phyloP scores from a whole-genome alignment of 2,113 vertebrate species.

The Ploceus nigricollis region DNA sequence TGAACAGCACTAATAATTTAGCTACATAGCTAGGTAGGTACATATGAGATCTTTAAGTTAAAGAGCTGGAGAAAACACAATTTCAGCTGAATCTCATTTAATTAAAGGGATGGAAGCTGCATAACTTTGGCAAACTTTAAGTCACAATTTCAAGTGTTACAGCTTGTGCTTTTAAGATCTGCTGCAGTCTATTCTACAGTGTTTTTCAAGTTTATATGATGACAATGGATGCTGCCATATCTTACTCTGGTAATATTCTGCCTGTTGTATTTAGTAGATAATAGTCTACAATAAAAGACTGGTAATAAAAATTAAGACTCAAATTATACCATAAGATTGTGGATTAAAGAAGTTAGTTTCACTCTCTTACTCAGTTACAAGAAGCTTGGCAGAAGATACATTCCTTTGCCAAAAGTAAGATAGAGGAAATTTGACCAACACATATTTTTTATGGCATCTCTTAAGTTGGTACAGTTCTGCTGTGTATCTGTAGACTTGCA shows the following conservation, averaged over 20 bases:
- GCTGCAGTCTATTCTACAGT: neutral
- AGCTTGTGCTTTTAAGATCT: neutral
- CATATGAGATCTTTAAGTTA: neutral
- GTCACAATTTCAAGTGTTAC: neutral
- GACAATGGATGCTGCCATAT: rapidly evolving
- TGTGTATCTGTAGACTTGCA: neutral
- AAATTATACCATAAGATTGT: neutral
- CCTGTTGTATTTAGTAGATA: neutral
- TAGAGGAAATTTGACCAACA: neutral
- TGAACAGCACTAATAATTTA: neutral
- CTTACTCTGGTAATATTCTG: neutral
- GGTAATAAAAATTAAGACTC: neutral
- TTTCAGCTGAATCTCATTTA: neutral
- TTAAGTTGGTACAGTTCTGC: neutral
- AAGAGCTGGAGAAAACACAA: neutral
- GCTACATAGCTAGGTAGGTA: neutral
- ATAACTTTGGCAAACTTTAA: neutral
- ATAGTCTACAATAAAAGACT: neutral
- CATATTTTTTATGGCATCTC: neutral
- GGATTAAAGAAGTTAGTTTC: neutral
- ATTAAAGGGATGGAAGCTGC: neutral
- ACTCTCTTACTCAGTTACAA: neutral
- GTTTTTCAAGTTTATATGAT: neutral
- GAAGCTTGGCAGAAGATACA: neutral
- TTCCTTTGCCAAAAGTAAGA: neutral